Percentiles rank a stretch among this genome's conserved stretches.
phyloP scores from a whole-genome alignment of 2,888 invertebrate genomes.

The Luperina testacea region DNA sequence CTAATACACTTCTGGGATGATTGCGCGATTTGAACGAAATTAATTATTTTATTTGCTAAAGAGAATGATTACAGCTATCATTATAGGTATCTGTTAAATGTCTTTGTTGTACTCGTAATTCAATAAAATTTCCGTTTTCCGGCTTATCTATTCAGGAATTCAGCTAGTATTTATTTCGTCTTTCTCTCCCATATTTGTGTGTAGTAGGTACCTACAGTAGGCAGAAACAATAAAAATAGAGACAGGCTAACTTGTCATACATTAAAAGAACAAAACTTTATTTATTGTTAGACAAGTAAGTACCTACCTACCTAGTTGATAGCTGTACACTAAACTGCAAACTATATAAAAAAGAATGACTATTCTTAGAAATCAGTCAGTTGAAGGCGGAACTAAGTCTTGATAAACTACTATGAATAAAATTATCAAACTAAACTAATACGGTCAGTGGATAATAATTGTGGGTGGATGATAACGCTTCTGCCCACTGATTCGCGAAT shows the following conservation, averaged over 20 bases:
- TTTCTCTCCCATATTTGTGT: not conserved
- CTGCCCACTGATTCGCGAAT: conserved; percentile 43
- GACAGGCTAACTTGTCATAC: not conserved
- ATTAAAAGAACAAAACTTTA: not conserved
- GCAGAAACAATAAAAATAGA: not conserved
- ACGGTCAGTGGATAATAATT: conserved; percentile 28
- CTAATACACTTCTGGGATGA: conserved; percentile 89
- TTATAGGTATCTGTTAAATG: conserved; percentile 55
- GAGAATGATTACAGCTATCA: conserved; percentile 66
- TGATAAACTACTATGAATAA: conserved; percentile 14
- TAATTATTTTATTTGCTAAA: conserved; percentile 80
- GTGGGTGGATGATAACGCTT: conserved; percentile 55
- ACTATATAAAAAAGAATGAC: not conserved
- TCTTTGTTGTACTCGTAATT: conserved; percentile 19
- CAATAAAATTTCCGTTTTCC: conserved; percentile 2
- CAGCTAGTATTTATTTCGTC: not conserved
- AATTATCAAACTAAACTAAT: conserved; percentile 24
- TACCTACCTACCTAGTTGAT: not conserved
- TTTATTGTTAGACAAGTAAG: not conserved
- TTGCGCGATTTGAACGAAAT: conserved; percentile 86
- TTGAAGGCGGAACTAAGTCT: conserved; percentile 18
- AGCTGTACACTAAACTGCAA: not conserved
- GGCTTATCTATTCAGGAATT: not conserved
- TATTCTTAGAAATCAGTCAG: not conserved
- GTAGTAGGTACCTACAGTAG: not conserved